These are phyloP conservation scores for Idaea straminata DNA, from an alignment of 2,888 invertebrate genomes.

Conservation along the genomic window DNA sequence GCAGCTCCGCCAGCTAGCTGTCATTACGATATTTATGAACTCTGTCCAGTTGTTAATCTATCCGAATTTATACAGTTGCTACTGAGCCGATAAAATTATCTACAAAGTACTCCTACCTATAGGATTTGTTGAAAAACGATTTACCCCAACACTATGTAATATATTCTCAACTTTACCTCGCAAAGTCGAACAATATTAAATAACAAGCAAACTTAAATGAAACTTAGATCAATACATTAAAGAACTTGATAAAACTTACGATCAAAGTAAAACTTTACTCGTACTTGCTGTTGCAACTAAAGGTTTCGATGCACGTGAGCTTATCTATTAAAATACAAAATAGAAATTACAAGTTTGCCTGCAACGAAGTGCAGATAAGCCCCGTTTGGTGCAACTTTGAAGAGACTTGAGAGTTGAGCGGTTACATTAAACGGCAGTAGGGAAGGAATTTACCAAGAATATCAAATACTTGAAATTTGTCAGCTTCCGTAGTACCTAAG, in stretches of 20 bases:
- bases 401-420: constrained; percentile 32
- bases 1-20: no score
- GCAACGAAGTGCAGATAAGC: constrained; percentile 41
- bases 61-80: no score
- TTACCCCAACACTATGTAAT: constrained; percentile 4
- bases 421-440: constrained; percentile 35
- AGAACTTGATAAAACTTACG: neutral
- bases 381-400: constrained; percentile 37
- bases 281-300: constrained; percentile 13
- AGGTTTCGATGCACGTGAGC: constrained; percentile 34
- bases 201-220: neutral
- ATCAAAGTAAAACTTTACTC: constrained; percentile 7
- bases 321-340: constrained; percentile 46
- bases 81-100: no score
- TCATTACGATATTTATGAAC: no score
- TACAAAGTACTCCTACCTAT: no score
- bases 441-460: constrained; percentile 34
- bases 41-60: no score
- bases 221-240: neutral
- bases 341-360: constrained; percentile 44
- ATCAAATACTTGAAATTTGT: constrained; percentile 33
- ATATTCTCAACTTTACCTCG: neutral
- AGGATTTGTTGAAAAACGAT: no score
- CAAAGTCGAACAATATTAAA: neutral
- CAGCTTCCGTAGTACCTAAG: constrained; percentile 23